Base-by-base conservation (phyloP, 2,888 invertebrate genomes). In the Sisyra nigra region DNA sequence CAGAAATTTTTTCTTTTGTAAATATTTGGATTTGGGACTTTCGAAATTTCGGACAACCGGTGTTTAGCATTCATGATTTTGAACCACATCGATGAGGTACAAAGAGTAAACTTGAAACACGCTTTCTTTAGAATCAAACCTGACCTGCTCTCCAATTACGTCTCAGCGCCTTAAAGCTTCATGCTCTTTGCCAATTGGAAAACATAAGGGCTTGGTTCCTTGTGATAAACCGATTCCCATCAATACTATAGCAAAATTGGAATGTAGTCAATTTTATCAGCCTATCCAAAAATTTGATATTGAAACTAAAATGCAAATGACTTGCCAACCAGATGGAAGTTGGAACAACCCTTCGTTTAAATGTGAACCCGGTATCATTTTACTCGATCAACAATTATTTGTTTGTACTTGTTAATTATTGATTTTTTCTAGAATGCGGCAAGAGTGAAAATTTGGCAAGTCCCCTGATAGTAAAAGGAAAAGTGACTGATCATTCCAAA, bases 381-480 rank as follows among this genome's bases (percentile, higher is more conserved):
- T 33, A 24, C 7, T 24, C 24, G 3, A 24, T 7, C 24, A 24
- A 5, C 3, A 3, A 24, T 24, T 24, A 5, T 24, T 24, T 24
- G 3, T 24, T 24, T 24, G 24, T 24, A 5, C n/a, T n/a, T n/a
- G n/a, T n/a, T n/a, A n/a, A n/a, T n/a, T n/a, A n/a, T n/a, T n/a
- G n/a, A 14, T 53, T 49, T 44, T 18, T 48, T 9, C 5, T 48
- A 61, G 61, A 60, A 46, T 63, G 64, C 49, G 64, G 63, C 5
- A 54, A 48, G 9, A 48, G 54, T 4, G 55, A 56, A 0, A 52
- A 61, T 0, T 49, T 49, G 0, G 62, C 57, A 1, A 52, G 54
- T 4, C 55, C 62, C 8, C 52, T 69, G 32, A 57, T 63, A 35
- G 54, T 68, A 24, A 57, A 63, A 5, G 67, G 63, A 0, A 53